Percentiles rank a stretch among this genome's conserved stretches.
phyloP scores from a whole-genome alignment of 2,888 invertebrate species.

The Ectobius pallidus region DNA sequence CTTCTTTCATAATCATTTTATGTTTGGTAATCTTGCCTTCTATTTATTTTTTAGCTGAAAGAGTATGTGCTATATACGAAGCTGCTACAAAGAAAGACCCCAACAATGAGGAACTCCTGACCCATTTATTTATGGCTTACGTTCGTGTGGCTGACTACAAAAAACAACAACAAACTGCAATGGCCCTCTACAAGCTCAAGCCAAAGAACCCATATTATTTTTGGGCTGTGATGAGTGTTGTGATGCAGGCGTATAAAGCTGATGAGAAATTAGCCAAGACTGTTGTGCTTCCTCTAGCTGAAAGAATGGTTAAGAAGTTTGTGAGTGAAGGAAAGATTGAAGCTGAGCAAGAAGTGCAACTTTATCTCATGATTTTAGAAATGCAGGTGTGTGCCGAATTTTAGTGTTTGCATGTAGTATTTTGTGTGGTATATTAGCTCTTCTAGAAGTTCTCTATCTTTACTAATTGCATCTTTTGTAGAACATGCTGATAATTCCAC shows the following conservation, averaged over 20 bases:
- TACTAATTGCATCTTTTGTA: too few relatives aligned
- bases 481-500: too few relatives aligned
- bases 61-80: constrained; percentile 89
- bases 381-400: constrained; percentile 44
- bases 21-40: too few relatives aligned
- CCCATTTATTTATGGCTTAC: constrained; percentile 95
- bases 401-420: too few relatives aligned
- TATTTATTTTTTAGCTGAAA: constrained; percentile 71
- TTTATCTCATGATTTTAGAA: constrained; percentile 88
- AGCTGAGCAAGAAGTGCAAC: constrained; percentile 90
- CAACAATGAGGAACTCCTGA: constrained; percentile 88
- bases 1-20: too few relatives aligned
- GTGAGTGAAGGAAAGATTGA: constrained; percentile 86
- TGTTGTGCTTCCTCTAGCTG: constrained; percentile 85
- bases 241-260: constrained; percentile 70
- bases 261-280: constrained; percentile 58
- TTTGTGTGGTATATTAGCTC: too few relatives aligned
- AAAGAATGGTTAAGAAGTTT: constrained; percentile 92
- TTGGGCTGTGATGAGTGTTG: constrained; percentile 97
- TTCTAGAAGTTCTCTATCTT: too few relatives aligned
- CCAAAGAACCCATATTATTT: constrained; percentile 97
- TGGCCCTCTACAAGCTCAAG: constrained; percentile 87
- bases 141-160: constrained; percentile 89
- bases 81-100: constrained; percentile 86
- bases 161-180: constrained; percentile 87